Evolutionary conservation across 2,888 invertebrate species (phyloP).

Genomic region (Beris chalybata): DNA sequence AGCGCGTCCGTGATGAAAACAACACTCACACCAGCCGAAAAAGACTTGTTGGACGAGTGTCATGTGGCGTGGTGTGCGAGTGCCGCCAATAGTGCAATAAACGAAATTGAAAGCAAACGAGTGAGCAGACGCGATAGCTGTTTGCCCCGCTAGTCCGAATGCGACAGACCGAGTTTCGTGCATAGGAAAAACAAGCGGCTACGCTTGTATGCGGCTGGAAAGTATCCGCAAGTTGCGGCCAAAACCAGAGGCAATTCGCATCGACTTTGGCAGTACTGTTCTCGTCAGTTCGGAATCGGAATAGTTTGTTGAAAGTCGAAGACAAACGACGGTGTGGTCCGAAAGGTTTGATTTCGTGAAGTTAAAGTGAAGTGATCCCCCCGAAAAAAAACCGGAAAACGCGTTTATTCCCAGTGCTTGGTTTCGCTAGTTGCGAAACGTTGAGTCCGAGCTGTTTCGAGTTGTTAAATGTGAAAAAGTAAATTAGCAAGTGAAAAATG

Average conservation of each 20-base stretch:
- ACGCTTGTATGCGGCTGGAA: slow-evolving; percentile 7
- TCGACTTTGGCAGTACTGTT: neutral
- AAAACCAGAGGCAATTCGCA: neutral
- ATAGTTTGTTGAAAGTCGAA: too few relatives aligned
- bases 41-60: neutral
- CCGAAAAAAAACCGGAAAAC: too few relatives aligned
- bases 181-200: too few relatives aligned
- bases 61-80: neutral
- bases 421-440: neutral
- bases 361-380: too few relatives aligned
- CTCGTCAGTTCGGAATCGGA: too few relatives aligned
- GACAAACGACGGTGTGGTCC: too few relatives aligned
- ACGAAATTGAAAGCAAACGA: slow-evolving; percentile 6
- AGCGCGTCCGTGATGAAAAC: slow-evolving; percentile 7
- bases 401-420: too few relatives aligned
- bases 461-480: slow-evolving; percentile 21
- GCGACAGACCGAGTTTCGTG: neutral
- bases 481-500: slow-evolving; percentile 33
- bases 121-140: neutral
- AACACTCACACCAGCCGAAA: slow-evolving; percentile 1
- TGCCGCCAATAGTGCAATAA: neutral
- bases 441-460: neutral
- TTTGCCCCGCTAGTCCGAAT: neutral
- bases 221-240: neutral
- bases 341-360: too few relatives aligned